A percentile compares a stretch with the other conserved stretches of the same genome.
Evolutionary conservation across 37 sponge, comb jelly and placozoan species (phyloP).

Genomic region (Beroe ovata): DNA sequence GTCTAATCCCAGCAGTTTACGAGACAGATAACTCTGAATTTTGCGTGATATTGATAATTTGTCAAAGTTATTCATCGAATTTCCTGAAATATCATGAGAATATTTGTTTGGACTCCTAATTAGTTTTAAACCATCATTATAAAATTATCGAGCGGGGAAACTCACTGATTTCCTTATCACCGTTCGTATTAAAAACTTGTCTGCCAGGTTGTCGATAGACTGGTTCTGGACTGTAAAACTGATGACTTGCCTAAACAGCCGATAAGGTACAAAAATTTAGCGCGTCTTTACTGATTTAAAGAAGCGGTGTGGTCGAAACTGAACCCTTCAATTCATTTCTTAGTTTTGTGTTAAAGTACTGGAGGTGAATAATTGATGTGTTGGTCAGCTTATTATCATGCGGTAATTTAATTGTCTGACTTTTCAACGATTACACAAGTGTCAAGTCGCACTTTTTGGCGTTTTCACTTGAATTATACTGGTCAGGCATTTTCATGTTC

Average conservation of each 20-base stretch:
- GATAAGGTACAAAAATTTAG: not conserved
- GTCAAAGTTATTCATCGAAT: no score
- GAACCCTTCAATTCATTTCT: not conserved
- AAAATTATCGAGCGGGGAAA: not conserved
- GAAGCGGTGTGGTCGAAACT: no score
- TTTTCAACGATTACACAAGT: not conserved
- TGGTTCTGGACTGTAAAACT: not conserved
- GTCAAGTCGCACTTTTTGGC: not conserved
- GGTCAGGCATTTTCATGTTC: no score
- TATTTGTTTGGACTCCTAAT: not conserved
- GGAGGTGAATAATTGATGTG: no score
- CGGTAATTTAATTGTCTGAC: not conserved
- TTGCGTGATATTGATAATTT: no score
- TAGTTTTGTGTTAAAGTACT: no score
- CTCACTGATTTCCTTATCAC: not conserved
- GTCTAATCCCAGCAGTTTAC: no score
- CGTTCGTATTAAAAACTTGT: not conserved
- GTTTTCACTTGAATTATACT: no score
- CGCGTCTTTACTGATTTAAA: no score
- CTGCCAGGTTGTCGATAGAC: not conserved
- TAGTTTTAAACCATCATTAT: not conserved
- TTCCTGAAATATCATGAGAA: no score
- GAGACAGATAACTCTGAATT: no score
- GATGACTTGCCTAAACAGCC: not conserved
- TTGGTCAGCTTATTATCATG: no score